Evolutionary conservation across 64 coral and sea anemone genomes (phyloP).

Genomic region (Actinia equina): DNA sequence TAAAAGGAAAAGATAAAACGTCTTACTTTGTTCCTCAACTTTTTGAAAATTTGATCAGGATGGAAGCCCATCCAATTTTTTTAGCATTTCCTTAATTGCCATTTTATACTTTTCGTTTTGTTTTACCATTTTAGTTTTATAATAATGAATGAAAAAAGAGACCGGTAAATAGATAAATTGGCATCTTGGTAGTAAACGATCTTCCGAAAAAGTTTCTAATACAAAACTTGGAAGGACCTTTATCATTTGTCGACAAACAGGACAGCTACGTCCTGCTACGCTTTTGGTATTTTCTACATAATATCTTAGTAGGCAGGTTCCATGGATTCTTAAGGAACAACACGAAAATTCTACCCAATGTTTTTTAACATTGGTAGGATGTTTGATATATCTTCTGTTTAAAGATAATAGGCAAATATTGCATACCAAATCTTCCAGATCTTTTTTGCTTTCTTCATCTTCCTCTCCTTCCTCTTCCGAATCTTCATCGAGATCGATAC

Average conservation of each 20-base stretch:
- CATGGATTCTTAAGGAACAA: background rate
- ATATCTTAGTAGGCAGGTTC: background rate
- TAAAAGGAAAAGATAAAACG: too few relatives aligned
- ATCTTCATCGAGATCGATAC: background rate
- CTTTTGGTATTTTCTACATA: background rate
- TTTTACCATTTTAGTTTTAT: too few relatives aligned
- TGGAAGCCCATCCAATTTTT: too few relatives aligned
- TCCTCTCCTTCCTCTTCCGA: background rate
- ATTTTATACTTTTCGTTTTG: too few relatives aligned
- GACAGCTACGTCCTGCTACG: background rate
- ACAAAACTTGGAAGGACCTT: too few relatives aligned
- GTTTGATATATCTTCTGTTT: background rate
- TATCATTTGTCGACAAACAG: background rate
- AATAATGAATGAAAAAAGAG: too few relatives aligned
- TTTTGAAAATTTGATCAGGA: too few relatives aligned
- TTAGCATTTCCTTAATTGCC: too few relatives aligned
- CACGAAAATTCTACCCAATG: constrained; percentile 7
- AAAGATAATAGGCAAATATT: background rate
- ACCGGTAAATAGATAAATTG: too few relatives aligned
- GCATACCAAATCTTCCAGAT: constrained; percentile 4
- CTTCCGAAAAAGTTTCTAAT: too few relatives aligned
- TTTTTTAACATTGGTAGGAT: background rate
- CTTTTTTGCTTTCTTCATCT: background rate
- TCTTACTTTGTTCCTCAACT: too few relatives aligned
- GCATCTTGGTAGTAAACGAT: too few relatives aligned